phyloP scores from a whole-genome alignment of 2,888 invertebrate genomes.

The Eristalis tenax region DNA sequence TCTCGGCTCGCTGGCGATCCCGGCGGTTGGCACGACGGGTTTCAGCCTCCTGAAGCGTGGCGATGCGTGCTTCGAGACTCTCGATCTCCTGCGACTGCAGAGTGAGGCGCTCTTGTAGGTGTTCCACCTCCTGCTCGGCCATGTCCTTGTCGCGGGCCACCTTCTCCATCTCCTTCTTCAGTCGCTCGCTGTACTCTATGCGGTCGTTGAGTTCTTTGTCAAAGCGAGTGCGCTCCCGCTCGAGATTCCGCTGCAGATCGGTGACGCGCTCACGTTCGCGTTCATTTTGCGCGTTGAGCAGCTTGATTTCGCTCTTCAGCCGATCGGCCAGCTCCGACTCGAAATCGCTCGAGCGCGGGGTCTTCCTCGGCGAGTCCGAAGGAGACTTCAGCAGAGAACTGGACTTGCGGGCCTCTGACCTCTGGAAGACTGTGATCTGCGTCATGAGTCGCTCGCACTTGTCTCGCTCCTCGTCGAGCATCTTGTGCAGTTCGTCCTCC shows the following conservation, averaged over 20 bases:
- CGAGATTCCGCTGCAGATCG: slow-evolving; percentile 81
- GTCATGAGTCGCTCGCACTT: slow-evolving; percentile 82
- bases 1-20: slow-evolving; percentile 79
- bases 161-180: slow-evolving; percentile 80
- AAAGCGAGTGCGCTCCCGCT: slow-evolving; percentile 81
- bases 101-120: slow-evolving; percentile 79
- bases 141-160: slow-evolving; percentile 78
- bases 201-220: slow-evolving; percentile 80
- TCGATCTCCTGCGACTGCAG: slow-evolving; percentile 81
- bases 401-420: slow-evolving; percentile 79
- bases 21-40: slow-evolving; percentile 78
- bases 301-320: slow-evolving; percentile 82
- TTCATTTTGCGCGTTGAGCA: slow-evolving; percentile 83
- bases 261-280: slow-evolving; percentile 82
- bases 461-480: slow-evolving; percentile 83
- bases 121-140: slow-evolving; percentile 78
- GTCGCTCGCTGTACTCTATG: slow-evolving; percentile 80
- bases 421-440: slow-evolving; percentile 79
- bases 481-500: slow-evolving; percentile 85
- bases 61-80: slow-evolving; percentile 82
- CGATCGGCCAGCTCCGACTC: slow-evolving; percentile 82
- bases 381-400: slow-evolving; percentile 78
- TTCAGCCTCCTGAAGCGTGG: slow-evolving; percentile 80
- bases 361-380: slow-evolving; percentile 79
- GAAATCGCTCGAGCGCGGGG: slow-evolving; percentile 77